Base-by-base conservation (phyloP, 35 echinoderm and acorn worm species). In the Ophiothrix spiculata region DNA sequence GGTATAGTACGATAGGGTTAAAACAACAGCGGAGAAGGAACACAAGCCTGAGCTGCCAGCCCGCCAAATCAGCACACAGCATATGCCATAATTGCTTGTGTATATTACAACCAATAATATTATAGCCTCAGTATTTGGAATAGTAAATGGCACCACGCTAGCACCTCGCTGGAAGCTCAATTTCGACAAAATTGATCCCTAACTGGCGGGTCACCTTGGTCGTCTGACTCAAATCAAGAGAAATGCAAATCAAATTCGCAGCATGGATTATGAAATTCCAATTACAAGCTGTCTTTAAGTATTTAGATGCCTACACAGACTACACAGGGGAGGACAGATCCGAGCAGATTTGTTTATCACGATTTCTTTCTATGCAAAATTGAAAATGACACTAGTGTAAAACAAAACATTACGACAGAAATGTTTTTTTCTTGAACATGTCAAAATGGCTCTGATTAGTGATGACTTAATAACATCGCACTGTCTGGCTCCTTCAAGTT, bases 101-200 rank as follows among this genome's bases (percentile, higher is more conserved):
- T 69, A 69, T 69, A 69, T 49, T 69, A 69, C 60, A 69, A 69
- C 16, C 25, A 69, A 49, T 69, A 10, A 69, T 69, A 69, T 69
- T 69, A 69, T 69, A 69, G 17, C 60, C 25, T n/a, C 16, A 69
- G 60, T 69, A 69, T 69, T 69, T 69, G 60, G 60, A 69, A 69
- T 69, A 69, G 6, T 69, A 69, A 69, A 69, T 69, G 60, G 60
- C 60, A 69, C 60, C 60, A 69, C 29, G 23, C 60, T 25, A 69
- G 6, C 23, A 69, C 60, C 60, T 28, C 3, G 60, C 29, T 69
- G 60, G 60, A 69, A 10, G 60, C 60, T 69, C 60, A 69, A 69
- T 69, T 69, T 69, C 29, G 4, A 15, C 17, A 15, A 69, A 69
- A 69, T 69, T 69, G 60, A 69, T 10, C 25, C 10, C 25, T n/a